Percentiles rank a stretch among this genome's conserved stretches.
Evolutionary conservation across 2,113 vertebrate genomes (phyloP).

Genomic region (Ranitomeya variabilis): DNA sequence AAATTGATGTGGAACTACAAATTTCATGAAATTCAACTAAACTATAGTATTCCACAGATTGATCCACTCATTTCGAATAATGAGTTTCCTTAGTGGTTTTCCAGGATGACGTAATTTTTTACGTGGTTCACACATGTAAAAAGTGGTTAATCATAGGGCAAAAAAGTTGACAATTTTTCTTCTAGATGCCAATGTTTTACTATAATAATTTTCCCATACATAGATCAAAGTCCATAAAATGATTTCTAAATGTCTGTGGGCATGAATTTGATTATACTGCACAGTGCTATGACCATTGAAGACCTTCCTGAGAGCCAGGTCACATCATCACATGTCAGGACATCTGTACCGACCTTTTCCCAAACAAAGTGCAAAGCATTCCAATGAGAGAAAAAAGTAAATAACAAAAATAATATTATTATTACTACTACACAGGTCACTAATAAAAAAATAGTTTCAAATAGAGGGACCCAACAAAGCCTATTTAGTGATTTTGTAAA

Average conservation of each 20-base stretch:
- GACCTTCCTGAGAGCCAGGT: background rate
- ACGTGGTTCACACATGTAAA: no score
- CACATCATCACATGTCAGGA: background rate
- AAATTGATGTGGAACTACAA: no score
- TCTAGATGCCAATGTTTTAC: background rate
- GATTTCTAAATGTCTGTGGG: background rate
- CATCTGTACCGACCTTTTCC: background rate
- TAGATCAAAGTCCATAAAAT: background rate
- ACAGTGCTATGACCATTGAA: background rate
- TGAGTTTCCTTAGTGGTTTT: no score
- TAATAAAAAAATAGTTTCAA: background rate
- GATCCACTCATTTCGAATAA: no score
- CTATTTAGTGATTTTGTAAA: constrained; percentile 62
- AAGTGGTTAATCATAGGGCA: no score
- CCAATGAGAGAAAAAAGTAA: background rate
- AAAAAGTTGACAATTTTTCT: background rate
- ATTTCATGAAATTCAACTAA: no score
- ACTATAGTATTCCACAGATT: no score
- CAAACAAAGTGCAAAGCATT: background rate
- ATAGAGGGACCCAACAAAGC: constrained; percentile 61
- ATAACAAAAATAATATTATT: background rate
- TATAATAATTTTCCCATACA: background rate
- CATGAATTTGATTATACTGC: background rate
- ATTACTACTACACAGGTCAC: background rate
- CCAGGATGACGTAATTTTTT: no score